These are phyloP conservation scores for Alauda arvensis DNA, from an alignment of 2,797 vertebrate species.

Conservation along the genomic window DNA sequence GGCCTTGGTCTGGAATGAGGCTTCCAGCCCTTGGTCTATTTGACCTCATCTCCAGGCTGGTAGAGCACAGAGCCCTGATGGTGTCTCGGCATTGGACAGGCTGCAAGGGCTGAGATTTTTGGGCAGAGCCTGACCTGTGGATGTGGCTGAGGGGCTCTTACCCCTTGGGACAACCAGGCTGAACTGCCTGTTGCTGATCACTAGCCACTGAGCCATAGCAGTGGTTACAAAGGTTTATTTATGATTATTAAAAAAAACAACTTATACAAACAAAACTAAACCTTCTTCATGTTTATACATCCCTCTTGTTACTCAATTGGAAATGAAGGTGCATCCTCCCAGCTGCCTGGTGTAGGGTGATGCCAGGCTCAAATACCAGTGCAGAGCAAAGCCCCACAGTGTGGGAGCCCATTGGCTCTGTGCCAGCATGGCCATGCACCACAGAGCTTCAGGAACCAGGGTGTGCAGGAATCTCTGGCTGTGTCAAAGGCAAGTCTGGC, in stretches of 20 bases:
- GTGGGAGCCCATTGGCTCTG: rapidly evolving
- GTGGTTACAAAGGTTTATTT: constrained; percentile 53
- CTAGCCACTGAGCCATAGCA: neutral
- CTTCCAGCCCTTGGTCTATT: neutral
- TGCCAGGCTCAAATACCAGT: neutral
- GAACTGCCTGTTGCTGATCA: neutral
- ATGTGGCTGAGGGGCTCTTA: neutral
- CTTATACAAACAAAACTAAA: neutral
- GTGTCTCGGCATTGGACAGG: neutral
- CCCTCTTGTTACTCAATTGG: neutral
- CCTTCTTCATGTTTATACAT: neutral
- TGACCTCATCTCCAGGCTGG: neutral
- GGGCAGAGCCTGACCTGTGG: neutral
- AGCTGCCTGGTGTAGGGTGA: neutral
- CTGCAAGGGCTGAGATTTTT: neutral
- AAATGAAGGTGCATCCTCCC: neutral
- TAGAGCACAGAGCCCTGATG: rapidly evolving
- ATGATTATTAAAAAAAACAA: neutral
- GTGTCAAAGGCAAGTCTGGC: neutral
- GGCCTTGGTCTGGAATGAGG: neutral
- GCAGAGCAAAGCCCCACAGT: rapidly evolving
- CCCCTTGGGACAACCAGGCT: neutral
- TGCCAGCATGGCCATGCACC: neutral
- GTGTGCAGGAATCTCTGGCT: neutral
- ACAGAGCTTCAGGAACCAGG: rapidly evolving